These are phyloP conservation scores for Homalodisca vitripennis DNA, from an alignment of 1,140 invertebrate species.

Conservation along the genomic window DNA sequence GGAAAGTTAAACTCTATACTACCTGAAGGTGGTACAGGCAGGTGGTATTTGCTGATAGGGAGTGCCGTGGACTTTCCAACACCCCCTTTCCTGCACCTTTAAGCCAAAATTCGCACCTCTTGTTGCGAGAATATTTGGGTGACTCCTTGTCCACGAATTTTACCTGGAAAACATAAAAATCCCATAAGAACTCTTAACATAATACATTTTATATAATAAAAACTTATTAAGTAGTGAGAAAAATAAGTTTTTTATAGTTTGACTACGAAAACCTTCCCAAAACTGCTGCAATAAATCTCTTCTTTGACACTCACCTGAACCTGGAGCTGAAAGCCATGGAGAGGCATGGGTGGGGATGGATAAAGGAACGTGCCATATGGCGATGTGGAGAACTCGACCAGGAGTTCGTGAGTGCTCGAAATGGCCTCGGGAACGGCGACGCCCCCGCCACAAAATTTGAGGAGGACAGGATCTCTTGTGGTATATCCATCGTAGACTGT, in stretches of 20 bases:
- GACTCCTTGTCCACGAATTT: slow-evolving; percentile 78
- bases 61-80: slow-evolving; percentile 76
- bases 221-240: no score
- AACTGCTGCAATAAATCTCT: slow-evolving; percentile 18
- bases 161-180: slow-evolving; percentile 57
- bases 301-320: slow-evolving; percentile 62
- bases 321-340: slow-evolving; percentile 75
- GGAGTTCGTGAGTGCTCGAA: slow-evolving; percentile 77
- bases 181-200: no score
- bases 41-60: slow-evolving; percentile 79
- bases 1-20: not conserved
- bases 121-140: slow-evolving; percentile 74
- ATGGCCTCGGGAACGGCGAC: slow-evolving; percentile 76
- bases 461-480: slow-evolving; percentile 79
- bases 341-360: slow-evolving; percentile 67
- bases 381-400: slow-evolving; percentile 88
- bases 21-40: slow-evolving; percentile 81
- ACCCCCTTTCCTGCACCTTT: slow-evolving; percentile 73
- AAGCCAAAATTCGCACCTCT: slow-evolving; percentile 85
- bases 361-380: slow-evolving; percentile 85
- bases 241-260: no score
- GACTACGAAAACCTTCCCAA: no score
- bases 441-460: slow-evolving; percentile 87
- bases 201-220: no score
- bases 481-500: slow-evolving; percentile 90